Conservation (phyloP, 2,113 vertebrate species). For the Nyctereutes procyonoides region DNA sequence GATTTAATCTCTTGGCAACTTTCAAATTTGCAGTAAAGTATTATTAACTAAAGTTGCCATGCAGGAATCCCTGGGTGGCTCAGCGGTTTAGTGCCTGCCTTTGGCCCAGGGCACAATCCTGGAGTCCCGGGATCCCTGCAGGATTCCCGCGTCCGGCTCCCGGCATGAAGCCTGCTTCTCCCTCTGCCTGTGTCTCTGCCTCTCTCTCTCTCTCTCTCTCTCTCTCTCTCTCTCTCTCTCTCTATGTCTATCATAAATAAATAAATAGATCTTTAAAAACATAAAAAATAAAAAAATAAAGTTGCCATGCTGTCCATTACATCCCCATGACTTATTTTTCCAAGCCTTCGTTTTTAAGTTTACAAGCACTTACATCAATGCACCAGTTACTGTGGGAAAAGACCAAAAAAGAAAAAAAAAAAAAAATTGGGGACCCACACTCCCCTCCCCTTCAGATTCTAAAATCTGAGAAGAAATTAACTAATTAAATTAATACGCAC, state of each 20-base stretch:
- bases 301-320: background rate
- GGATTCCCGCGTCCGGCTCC: too few species aligned
- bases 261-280: too few species aligned
- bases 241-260: too few species aligned
- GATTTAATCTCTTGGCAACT: background rate
- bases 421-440: background rate
- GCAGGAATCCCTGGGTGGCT: too few species aligned
- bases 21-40: background rate
- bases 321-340: background rate
- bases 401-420: background rate
- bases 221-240: too few species aligned
- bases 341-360: conserved; percentile 2
- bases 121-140: too few species aligned
- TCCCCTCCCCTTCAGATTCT: conserved; percentile 15
- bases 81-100: too few species aligned
- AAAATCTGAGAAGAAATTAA: conserved; percentile 36
- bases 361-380: background rate
- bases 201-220: too few species aligned
- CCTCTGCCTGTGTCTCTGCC: too few species aligned
- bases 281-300: background rate
- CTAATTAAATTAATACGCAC: background rate
- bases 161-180: too few species aligned
- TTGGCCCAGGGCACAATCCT: too few species aligned
- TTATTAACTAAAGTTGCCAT: background rate
- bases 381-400: background rate